phyloP scores from a whole-genome alignment of 2,888 invertebrate genomes.

The Biston stratarius region DNA sequence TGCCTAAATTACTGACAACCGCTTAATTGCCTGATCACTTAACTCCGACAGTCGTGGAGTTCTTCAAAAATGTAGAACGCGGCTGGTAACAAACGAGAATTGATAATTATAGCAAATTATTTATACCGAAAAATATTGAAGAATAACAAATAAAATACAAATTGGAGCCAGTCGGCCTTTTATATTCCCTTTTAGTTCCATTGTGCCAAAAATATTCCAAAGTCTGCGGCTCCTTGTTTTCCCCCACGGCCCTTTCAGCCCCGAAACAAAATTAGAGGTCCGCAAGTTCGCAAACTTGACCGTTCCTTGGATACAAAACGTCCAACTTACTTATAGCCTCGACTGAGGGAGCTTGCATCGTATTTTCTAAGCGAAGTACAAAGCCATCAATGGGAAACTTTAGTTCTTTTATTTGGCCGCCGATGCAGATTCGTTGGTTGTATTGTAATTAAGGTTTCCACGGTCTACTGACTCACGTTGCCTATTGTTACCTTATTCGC shows the following conservation, averaged over 20 bases:
- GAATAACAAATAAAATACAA: background rate
- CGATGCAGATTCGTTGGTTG: background rate
- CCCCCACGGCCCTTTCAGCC: constrained; percentile 25
- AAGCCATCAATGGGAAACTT: background rate
- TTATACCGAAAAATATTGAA: background rate
- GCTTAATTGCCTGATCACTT: background rate
- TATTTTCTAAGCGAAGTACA: background rate
- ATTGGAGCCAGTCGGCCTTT: background rate
- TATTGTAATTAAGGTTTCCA: constrained; percentile 30
- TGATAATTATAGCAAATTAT: background rate
- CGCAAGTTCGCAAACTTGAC: constrained; percentile 26
- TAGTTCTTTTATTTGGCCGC: background rate
- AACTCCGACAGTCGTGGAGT: background rate
- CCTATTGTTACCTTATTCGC: constrained; percentile 21
- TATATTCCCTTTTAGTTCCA: background rate
- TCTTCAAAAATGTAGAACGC: no score
- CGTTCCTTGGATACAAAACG: constrained; percentile 20
- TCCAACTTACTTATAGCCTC: background rate
- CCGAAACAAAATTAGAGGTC: constrained; percentile 31
- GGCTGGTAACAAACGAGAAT: no score
- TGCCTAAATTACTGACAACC: background rate
- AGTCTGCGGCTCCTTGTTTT: constrained; percentile 28
- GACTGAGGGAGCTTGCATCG: background rate
- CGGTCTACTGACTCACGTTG: constrained; percentile 18
- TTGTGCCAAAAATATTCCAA: constrained; percentile 35